A percentile compares a stretch with the other conserved stretches of the same genome.
phyloP scores from a whole-genome alignment of 2,888 invertebrate species.

The Drosophila trichaetosa region DNA sequence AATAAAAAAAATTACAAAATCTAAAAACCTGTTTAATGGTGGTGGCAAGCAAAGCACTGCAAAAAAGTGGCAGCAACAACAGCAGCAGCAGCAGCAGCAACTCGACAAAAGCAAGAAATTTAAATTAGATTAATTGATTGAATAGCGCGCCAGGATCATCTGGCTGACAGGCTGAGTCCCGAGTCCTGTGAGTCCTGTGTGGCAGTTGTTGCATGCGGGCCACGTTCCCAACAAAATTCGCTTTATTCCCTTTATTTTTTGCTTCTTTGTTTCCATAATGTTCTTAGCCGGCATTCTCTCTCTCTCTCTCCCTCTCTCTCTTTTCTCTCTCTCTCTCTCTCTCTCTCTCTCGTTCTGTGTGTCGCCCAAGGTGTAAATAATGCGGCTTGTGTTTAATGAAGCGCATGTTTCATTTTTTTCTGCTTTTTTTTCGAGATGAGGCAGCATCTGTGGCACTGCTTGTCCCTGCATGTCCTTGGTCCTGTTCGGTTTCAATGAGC shows the following conservation, averaged over 20 bases:
- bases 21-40: constrained; percentile 74
- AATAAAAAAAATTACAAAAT: constrained; percentile 44
- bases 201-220: constrained; percentile 72
- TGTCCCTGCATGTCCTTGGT: constrained; percentile 19
- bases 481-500: background rate
- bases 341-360: constrained; percentile 5
- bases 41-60: constrained; percentile 51
- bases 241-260: constrained; percentile 7
- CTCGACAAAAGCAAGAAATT: constrained; percentile 73
- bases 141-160: constrained; percentile 61
- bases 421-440: constrained; percentile 15
- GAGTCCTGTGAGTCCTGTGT: constrained; percentile 33
- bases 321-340: background rate
- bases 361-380: constrained; percentile 81
- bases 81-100: constrained; percentile 11
- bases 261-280: constrained; percentile 45
- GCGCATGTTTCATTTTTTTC: constrained; percentile 53
- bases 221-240: constrained; percentile 48
- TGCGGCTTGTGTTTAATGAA: constrained; percentile 82
- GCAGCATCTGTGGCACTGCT: constrained; percentile 7
- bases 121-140: constrained; percentile 84
- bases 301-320: background rate
- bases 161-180: constrained; percentile 40
- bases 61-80: constrained; percentile 2
- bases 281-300: constrained; percentile 42